These are phyloP conservation scores for Aspidiotus destructor DNA, from an alignment of 2,888 invertebrate genomes.

Conservation along the genomic window DNA sequence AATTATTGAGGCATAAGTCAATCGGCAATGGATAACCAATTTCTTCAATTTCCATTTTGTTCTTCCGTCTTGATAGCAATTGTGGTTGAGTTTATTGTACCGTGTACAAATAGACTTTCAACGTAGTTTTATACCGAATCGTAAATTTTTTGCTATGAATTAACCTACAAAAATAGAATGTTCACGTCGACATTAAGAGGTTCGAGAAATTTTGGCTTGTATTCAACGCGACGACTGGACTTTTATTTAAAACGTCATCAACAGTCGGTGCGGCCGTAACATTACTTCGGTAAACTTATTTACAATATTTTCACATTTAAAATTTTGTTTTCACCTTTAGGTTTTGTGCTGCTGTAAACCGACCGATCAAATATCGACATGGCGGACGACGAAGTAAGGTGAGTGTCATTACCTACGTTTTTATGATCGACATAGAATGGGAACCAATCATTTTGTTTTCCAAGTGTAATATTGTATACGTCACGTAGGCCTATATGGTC, in stretches of 20 bases:
- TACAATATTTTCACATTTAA: too few species aligned
- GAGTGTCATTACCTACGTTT: conserved; percentile 17
- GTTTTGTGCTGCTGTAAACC: background rate
- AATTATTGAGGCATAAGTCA: too few species aligned
- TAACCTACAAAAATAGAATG: conserved; percentile 2
- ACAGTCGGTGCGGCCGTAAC: background rate
- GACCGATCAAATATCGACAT: conserved; percentile 5
- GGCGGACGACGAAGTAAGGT: conserved; percentile 32
- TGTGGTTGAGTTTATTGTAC: too few species aligned
- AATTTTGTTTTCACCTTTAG: background rate
- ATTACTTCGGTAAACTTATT: background rate
- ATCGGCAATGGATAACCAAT: too few species aligned
- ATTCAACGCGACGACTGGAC: conserved; percentile 3
- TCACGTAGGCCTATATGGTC: background rate
- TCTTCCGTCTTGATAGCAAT: too few species aligned
- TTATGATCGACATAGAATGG: background rate
- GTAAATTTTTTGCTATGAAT: background rate
- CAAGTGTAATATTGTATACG: background rate
- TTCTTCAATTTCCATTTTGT: too few species aligned
- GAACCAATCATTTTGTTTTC: background rate
- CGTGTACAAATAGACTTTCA: too few species aligned
- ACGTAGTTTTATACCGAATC: too few species aligned
- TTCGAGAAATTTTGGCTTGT: background rate
- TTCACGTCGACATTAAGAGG: background rate
- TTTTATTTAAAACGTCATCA: background rate